Conservation (phyloP, 2,113 vertebrate genomes). For the Lophius piscatorius region DNA sequence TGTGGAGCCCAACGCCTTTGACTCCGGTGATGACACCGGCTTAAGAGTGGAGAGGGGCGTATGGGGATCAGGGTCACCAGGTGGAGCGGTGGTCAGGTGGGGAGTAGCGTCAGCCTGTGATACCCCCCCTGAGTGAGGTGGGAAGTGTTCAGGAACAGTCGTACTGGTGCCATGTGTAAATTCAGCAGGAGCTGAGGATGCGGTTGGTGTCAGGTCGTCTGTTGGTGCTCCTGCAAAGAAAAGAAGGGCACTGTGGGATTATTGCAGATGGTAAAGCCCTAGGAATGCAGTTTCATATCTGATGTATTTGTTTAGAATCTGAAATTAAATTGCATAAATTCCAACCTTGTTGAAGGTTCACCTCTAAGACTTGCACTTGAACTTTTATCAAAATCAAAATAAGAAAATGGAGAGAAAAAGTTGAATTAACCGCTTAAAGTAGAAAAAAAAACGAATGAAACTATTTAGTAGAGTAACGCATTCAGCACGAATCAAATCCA, state of each 20-base stretch:
- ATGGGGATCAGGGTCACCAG: slow-evolving; percentile 47
- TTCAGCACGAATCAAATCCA: too few relatives aligned
- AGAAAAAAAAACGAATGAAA: too few relatives aligned
- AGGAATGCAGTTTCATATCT: neutral
- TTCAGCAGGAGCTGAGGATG: slow-evolving; percentile 14
- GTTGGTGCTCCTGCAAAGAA: slow-evolving; percentile 48
- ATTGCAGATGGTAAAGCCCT: too few relatives aligned
- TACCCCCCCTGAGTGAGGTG: slow-evolving; percentile 19
- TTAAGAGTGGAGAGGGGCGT: slow-evolving; percentile 47
- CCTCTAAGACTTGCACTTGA: too few relatives aligned
- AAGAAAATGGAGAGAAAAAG: too few relatives aligned
- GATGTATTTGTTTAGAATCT: too few relatives aligned
- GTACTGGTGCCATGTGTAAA: slow-evolving; percentile 27
- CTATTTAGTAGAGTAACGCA: too few relatives aligned
- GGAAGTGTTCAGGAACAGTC: slow-evolving; percentile 23
- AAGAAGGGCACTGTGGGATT: neutral
- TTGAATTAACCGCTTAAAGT: too few relatives aligned
- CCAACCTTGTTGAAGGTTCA: too few relatives aligned
- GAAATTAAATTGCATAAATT: too few relatives aligned
- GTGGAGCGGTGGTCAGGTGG: slow-evolving; percentile 53
- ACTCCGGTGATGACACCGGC: slow-evolving; percentile 54
- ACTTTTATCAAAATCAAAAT: too few relatives aligned
- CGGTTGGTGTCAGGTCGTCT: slow-evolving; percentile 21
- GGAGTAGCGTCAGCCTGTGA: slow-evolving; percentile 62
- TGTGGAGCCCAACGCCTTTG: slow-evolving; percentile 49